Conservation (phyloP, 2,888 invertebrate species). For the Vanessa cardui region DNA sequence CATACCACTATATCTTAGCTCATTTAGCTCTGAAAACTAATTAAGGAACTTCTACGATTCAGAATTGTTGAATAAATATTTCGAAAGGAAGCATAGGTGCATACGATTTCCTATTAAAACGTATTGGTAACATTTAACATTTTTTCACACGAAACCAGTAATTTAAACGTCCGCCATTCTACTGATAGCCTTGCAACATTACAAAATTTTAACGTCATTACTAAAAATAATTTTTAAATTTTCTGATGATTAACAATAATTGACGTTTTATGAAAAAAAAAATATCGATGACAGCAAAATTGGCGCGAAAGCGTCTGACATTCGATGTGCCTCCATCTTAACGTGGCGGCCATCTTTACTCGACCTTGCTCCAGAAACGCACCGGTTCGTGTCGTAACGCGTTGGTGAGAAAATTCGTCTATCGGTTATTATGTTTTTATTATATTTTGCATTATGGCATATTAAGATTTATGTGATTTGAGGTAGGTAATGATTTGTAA, state of each 20-base stretch:
- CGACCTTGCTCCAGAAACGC: conserved; percentile 78
- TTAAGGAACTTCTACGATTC: conserved; percentile 14
- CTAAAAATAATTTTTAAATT: conserved; percentile 29
- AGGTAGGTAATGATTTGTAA: not conserved
- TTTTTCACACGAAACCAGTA: conserved; percentile 66
- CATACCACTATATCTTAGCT: no score
- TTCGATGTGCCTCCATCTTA: conserved; percentile 63
- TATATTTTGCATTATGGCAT: conserved; percentile 25
- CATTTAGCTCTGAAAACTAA: conserved; percentile 1
- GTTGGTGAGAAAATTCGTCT: conserved; percentile 71
- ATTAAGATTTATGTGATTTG: conserved; percentile 11
- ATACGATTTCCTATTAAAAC: conserved; percentile 49
- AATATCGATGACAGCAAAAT: conserved; percentile 53
- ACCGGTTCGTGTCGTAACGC: conserved; percentile 69
- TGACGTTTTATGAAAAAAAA: conserved; percentile 20
- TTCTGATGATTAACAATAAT: conserved; percentile 19
- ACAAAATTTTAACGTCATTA: conserved; percentile 51
- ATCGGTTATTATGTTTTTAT: conserved; percentile 54
- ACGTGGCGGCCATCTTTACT: conserved; percentile 66
- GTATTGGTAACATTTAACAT: conserved; percentile 47
- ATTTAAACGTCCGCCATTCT: conserved; percentile 56
- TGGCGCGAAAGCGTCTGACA: conserved; percentile 71
- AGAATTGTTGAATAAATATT: conserved; percentile 30
- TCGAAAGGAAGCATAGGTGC: conserved; percentile 36
- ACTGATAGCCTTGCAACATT: conserved; percentile 54